Conservation (phyloP, 2,113 vertebrate species). For the Carassius gibelio region DNA sequence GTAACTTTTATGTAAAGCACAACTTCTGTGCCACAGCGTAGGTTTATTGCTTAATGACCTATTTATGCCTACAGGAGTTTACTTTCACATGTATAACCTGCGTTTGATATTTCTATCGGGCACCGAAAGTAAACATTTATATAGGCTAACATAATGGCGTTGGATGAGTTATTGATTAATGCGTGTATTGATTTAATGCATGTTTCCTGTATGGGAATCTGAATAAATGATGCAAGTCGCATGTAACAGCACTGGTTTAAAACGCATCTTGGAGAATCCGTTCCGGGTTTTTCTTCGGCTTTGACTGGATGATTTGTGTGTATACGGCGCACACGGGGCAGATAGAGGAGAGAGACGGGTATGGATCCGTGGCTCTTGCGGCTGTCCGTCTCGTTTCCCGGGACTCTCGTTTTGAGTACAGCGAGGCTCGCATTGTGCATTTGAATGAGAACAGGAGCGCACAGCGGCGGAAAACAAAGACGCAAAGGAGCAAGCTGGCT, state of each 20-base stretch:
- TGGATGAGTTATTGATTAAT: neutral
- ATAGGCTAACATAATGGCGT: neutral
- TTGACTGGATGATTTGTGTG: slow-evolving; percentile 34
- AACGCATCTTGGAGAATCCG: slow-evolving; percentile 40
- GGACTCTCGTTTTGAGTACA: slow-evolving; percentile 29
- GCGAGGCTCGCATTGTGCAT: slow-evolving; percentile 9
- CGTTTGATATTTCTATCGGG: neutral
- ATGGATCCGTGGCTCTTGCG: slow-evolving; percentile 32
- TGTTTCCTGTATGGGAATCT: neutral
- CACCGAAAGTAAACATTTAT: neutral
- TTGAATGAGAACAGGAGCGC: slow-evolving; percentile 34
- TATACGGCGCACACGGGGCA: slow-evolving; percentile 25
- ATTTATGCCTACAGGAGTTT: neutral
- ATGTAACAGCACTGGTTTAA: slow-evolving; percentile 30
- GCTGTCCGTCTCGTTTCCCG: slow-evolving; percentile 29
- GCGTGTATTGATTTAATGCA: neutral
- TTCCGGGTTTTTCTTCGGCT: slow-evolving; percentile 59
- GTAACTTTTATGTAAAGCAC: neutral
- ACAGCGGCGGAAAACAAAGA: slow-evolving; percentile 30
- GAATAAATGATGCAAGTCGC: slow-evolving; percentile 47
- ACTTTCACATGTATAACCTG: neutral
- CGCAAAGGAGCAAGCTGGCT: slow-evolving; percentile 26
- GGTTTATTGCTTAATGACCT: neutral
- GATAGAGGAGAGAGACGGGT: slow-evolving; percentile 30
- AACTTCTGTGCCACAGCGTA: neutral